These are phyloP conservation scores for Pristiophorus japonicus DNA, from an alignment of 2,113 vertebrate species.

Conservation along the genomic window DNA sequence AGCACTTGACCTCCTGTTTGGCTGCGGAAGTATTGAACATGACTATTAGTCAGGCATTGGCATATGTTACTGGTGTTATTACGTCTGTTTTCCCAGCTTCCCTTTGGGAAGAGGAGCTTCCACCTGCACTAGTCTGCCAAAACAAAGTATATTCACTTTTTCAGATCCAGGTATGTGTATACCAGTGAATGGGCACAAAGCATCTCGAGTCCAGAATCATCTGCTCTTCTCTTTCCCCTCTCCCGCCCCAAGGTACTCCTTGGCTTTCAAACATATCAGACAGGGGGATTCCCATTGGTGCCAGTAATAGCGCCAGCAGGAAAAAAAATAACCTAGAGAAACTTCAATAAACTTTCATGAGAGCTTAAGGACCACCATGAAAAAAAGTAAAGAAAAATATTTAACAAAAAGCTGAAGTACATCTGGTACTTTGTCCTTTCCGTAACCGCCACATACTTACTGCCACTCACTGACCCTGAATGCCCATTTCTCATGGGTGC, in stretches of 20 bases:
- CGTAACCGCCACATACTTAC: neutral
- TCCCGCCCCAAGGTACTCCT: neutral
- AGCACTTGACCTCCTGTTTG: neutral
- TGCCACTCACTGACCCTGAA: neutral
- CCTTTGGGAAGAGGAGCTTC: neutral
- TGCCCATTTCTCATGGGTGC: neutral
- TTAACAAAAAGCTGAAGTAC: neutral
- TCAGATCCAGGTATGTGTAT: no score
- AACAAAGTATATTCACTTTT: no score
- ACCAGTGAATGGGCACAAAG: neutral
- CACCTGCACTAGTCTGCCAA: neutral
- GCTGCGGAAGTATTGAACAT: neutral
- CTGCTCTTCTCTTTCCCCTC: neutral
- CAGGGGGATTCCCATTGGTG: neutral
- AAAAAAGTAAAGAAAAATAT: neutral
- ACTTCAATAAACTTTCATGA: neutral
- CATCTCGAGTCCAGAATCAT: neutral
- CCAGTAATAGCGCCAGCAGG: neutral
- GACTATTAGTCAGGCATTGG: neutral
- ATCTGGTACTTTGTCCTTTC: neutral
- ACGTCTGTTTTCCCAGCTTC: neutral
- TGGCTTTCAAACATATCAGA: neutral
- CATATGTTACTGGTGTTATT: neutral
- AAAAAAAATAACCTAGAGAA: neutral
- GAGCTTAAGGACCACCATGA: neutral